Evolutionary conservation across 2,888 invertebrate species (phyloP).

Genomic region (Diploptera punctata): DNA sequence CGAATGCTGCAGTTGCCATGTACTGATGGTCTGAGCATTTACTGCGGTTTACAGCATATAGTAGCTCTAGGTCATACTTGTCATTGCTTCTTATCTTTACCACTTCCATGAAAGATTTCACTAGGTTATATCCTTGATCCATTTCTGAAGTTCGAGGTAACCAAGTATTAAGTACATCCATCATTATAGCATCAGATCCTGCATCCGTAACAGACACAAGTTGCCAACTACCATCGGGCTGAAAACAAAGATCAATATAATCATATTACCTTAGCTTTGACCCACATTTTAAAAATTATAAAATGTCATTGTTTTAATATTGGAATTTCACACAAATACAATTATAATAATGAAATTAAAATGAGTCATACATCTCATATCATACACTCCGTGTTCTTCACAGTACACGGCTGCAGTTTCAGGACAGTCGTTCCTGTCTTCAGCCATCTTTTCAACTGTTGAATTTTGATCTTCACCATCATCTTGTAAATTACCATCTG

Average conservation of each 20-base stretch:
- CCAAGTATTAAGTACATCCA: conserved; percentile 9
- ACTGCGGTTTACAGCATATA: not conserved
- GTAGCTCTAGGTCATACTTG: conserved; percentile 3
- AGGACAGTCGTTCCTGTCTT: too few species aligned
- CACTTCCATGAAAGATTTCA: not conserved
- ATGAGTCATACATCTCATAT: too few species aligned
- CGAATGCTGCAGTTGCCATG: not conserved
- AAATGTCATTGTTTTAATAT: too few species aligned
- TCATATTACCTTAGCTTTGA: not conserved
- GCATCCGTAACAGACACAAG: conserved; percentile 20
- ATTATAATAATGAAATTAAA: too few species aligned
- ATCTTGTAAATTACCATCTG: too few species aligned
- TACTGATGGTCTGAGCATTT: not conserved
- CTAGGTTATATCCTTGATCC: not conserved
- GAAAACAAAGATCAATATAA: not conserved
- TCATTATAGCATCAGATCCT: conserved; percentile 9
- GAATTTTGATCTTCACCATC: too few species aligned
- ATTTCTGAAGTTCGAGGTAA: conserved; percentile 19
- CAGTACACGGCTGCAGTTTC: too few species aligned
- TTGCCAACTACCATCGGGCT: conserved; percentile 22
- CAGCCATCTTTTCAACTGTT: too few species aligned
- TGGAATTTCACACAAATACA: too few species aligned
- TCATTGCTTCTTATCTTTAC: not conserved
- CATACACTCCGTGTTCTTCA: too few species aligned
- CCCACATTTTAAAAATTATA: not conserved